Conservation (phyloP, 2,888 invertebrate species). For the Idaea straminata region DNA sequence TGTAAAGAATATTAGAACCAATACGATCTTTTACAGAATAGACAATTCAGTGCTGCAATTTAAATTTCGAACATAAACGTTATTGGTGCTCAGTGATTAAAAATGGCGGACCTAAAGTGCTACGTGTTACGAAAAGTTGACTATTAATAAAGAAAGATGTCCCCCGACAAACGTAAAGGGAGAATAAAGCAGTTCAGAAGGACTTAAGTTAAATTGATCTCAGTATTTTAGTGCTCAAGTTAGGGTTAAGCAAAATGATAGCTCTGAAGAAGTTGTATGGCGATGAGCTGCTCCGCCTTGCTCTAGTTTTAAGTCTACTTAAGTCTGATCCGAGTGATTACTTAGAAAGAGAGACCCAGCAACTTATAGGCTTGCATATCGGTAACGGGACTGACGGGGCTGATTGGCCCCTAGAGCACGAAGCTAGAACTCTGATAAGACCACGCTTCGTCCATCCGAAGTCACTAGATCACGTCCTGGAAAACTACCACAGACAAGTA, state of each 20-base stretch:
- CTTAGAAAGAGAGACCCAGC: constrained; percentile 78
- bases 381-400: constrained; percentile 86
- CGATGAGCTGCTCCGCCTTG: constrained; percentile 89
- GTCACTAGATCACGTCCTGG: constrained; percentile 84
- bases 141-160: constrained; percentile 43
- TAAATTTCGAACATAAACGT: neutral
- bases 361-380: constrained; percentile 78
- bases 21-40: neutral
- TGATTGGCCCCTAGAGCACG: constrained; percentile 83
- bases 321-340: constrained; percentile 87
- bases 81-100: constrained; percentile 36
- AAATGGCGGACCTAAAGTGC: constrained; percentile 35
- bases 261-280: constrained; percentile 90
- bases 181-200: constrained; percentile 42
- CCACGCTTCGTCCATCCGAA: constrained; percentile 85
- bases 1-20: neutral
- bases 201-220: constrained; percentile 55
- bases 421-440: constrained; percentile 77
- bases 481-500: constrained; percentile 85
- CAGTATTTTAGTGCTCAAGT: constrained; percentile 69
- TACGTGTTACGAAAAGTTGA: constrained; percentile 25
- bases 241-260: constrained; percentile 79
- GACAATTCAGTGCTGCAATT: neutral
- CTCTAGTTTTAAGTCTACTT: constrained; percentile 89
- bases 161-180: constrained; percentile 71